These are phyloP conservation scores for Drosophila testacea DNA, from an alignment of 2,888 invertebrate genomes.

Conservation along the genomic window DNA sequence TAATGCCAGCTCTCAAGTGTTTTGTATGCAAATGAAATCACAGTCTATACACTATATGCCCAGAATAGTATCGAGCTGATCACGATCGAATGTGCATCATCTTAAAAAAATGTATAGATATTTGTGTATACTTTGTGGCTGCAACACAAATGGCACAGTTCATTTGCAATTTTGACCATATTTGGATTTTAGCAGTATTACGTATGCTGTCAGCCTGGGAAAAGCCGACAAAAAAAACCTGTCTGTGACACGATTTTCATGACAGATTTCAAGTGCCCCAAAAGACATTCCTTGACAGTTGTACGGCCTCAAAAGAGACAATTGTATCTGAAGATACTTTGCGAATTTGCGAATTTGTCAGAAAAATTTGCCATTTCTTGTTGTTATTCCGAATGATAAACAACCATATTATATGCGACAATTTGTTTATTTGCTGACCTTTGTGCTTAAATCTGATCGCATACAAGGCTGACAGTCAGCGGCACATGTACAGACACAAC, in stretches of 20 bases:
- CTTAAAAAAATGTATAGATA: slow-evolving; percentile 1
- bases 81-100: slow-evolving; percentile 60
- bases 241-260: slow-evolving; percentile 43
- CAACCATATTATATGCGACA: slow-evolving; percentile 66
- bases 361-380: slow-evolving; percentile 29
- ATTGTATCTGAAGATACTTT: slow-evolving; percentile 26
- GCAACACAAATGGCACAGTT: slow-evolving; percentile 47
- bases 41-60: slow-evolving; percentile 35
- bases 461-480: slow-evolving; percentile 80
- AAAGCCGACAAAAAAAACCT: slow-evolving; percentile 36
- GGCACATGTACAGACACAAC: slow-evolving; percentile 47
- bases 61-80: slow-evolving; percentile 60
- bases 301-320: not conserved
- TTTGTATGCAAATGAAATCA: slow-evolving; percentile 72
- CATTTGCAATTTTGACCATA: slow-evolving; percentile 48
- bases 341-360: slow-evolving; percentile 31
- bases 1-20: slow-evolving; percentile 35
- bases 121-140: slow-evolving; percentile 1
- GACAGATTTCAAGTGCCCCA: slow-evolving; percentile 29
- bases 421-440: slow-evolving; percentile 82
- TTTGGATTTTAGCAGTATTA: slow-evolving; percentile 30
- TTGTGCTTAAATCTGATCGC: slow-evolving; percentile 83
- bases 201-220: slow-evolving; percentile 13
- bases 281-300: not conserved
- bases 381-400: slow-evolving; percentile 38